A percentile compares a stretch with the other conserved stretches of the same genome.
Conservation (phyloP, 2,113 vertebrate species). For the Meriones unguiculatus region DNA sequence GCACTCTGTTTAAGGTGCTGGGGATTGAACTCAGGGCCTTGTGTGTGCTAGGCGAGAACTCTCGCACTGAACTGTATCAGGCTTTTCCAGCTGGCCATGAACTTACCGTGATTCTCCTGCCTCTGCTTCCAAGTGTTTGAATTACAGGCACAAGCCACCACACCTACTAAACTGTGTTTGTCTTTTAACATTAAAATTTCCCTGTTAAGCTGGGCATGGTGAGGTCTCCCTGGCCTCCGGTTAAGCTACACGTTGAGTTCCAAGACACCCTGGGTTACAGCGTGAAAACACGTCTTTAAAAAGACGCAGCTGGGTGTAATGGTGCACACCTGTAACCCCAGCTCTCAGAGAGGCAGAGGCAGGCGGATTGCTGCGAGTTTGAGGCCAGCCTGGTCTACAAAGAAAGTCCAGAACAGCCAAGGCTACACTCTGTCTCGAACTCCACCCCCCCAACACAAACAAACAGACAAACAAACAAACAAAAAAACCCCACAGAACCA, state of each 20-base stretch:
- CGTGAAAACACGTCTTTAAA: neutral
- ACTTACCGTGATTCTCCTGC: neutral
- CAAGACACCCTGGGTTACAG: neutral
- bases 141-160: neutral
- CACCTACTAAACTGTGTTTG: neutral
- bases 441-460: too few relatives aligned
- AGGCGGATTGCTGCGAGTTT: too few relatives aligned
- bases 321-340: neutral
- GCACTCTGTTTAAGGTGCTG: neutral
- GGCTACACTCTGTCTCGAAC: too few relatives aligned
- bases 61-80: neutral
- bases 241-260: neutral
- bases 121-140: neutral
- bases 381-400: too few relatives aligned
- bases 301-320: neutral
- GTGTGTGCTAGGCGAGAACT: neutral
- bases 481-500: too few relatives aligned
- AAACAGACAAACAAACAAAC: too few relatives aligned
- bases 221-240: neutral
- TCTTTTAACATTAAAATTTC: slow-evolving; percentile 13
- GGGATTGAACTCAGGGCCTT: neutral
- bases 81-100: neutral
- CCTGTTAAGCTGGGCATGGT: neutral
- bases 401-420: too few relatives aligned
- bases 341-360: neutral